phyloP scores from a whole-genome alignment of 2,888 invertebrate species.

The Andricus curvator region DNA sequence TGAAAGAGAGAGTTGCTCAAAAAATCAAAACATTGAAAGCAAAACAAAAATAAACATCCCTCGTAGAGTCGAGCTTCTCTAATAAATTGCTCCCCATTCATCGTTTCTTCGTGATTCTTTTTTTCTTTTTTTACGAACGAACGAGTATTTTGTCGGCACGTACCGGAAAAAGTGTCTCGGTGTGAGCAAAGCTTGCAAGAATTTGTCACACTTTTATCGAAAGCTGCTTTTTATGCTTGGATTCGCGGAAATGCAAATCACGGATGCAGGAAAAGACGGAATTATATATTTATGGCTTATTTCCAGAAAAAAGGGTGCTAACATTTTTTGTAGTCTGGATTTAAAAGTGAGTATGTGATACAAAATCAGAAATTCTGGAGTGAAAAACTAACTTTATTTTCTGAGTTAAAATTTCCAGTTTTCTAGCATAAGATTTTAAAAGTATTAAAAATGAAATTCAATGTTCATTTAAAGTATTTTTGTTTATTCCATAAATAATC shows the following conservation, averaged over 20 bases:
- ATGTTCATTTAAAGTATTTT: no score
- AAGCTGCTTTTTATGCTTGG: not conserved
- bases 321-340: no score
- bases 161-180: not conserved
- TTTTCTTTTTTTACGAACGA: not conserved
- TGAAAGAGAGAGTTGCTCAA: not conserved
- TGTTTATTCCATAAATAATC: no score
- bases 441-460: no score
- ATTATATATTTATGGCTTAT: no score
- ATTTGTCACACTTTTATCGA: conserved; percentile 4
- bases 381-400: no score
- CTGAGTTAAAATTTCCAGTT: no score
- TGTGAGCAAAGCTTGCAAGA: conserved; percentile 2
- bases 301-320: not conserved
- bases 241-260: not conserved
- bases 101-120: conserved; percentile 21
- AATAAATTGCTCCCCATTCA: conserved; percentile 26
- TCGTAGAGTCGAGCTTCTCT: not conserved
- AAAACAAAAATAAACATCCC: conserved; percentile 5
- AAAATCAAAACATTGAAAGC: not conserved
- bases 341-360: no score
- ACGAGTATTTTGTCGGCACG: conserved; percentile 31
- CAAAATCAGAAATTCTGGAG: no score
- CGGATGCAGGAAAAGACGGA: not conserved
- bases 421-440: no score